These are phyloP conservation scores for Nomada fabriciana DNA, from an alignment of 2,888 invertebrate species.

Conservation along the genomic window DNA sequence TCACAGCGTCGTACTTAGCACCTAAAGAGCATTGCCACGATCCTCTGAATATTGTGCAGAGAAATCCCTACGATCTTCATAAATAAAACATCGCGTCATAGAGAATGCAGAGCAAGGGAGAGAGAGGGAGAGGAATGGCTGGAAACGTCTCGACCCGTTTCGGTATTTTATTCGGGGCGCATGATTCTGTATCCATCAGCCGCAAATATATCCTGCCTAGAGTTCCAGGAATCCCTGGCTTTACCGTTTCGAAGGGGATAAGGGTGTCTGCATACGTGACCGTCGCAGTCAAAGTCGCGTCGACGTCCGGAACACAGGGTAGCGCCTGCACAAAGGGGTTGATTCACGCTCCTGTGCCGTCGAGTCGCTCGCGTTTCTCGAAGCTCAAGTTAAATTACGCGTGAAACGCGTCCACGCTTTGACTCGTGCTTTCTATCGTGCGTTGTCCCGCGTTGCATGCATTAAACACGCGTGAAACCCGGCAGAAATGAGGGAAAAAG, in stretches of 20 bases:
- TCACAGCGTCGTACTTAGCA: too few relatives aligned
- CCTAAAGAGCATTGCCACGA: too few relatives aligned
- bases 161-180: conserved; percentile 36
- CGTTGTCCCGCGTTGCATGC: conserved; percentile 3
- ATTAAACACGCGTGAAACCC: background rate
- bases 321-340: background rate
- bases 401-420: conserved; percentile 42
- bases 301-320: conserved; percentile 13
- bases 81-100: conserved; percentile 1
- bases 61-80: background rate
- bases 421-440: background rate
- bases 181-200: conserved; percentile 26
- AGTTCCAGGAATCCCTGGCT: conserved; percentile 30
- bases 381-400: conserved; percentile 42
- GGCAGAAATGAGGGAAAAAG: background rate
- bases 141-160: background rate
- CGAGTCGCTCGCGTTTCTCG: background rate
- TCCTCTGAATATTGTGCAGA: background rate
- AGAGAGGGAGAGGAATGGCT: background rate
- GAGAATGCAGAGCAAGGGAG: background rate
- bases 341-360: background rate
- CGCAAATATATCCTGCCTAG: conserved; percentile 11
- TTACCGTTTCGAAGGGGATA: background rate
- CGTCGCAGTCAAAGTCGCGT: conserved; percentile 25
- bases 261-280: conserved; percentile 15